Percentiles rank a stretch among this genome's conserved stretches.
phyloP scores from a whole-genome alignment of 2,888 invertebrate species.

The Acrocyrtus sp. region DNA sequence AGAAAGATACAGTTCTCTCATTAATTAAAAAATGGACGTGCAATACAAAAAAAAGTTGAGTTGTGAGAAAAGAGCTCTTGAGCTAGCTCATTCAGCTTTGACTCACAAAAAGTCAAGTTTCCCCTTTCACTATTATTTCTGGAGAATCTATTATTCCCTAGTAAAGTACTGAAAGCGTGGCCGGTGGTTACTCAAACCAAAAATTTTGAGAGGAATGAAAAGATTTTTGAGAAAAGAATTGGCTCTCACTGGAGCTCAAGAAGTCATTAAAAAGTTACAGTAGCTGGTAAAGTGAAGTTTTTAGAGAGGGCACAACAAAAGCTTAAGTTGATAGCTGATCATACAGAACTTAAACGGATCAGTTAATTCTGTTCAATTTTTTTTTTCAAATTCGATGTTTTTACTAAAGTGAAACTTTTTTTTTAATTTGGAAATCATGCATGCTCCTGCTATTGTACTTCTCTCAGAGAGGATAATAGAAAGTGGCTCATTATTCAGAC shows the following conservation, averaged over 20 bases:
- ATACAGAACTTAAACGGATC: too few species aligned
- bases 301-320: neutral
- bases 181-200: neutral
- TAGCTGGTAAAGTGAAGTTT: neutral
- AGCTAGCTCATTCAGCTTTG: neutral
- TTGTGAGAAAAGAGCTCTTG: neutral
- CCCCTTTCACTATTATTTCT: neutral
- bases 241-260: slow-evolving; percentile 8
- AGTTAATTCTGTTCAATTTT: neutral
- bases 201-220: too few species aligned
- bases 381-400: neutral
- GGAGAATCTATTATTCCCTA: neutral
- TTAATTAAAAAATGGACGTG: neutral
- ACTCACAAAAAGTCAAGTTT: too few species aligned
- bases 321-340: neutral
- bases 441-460: too few species aligned
- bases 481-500: neutral
- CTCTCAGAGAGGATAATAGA: neutral
- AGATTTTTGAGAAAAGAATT: neutral
- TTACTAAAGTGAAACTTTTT: neutral
- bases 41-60: neutral
- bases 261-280: slow-evolving; percentile 23
- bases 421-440: neutral
- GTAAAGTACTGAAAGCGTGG: neutral
- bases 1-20: neutral